These are phyloP conservation scores for Sialia sialis DNA, from an alignment of 2,113 vertebrate species.

Conservation along the genomic window DNA sequence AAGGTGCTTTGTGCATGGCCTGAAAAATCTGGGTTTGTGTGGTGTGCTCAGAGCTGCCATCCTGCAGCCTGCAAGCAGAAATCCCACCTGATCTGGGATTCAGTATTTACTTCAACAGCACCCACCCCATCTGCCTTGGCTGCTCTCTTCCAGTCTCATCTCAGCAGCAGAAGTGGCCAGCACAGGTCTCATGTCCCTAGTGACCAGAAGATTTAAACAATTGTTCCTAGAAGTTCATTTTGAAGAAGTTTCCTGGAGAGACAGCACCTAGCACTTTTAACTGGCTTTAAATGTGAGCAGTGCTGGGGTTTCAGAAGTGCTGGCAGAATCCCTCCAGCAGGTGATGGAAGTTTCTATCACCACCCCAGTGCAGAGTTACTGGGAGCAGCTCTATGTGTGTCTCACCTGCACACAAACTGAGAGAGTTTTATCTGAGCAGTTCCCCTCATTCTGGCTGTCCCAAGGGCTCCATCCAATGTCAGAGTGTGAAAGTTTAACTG, in stretches of 20 bases:
- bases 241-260: background rate
- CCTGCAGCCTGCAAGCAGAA: background rate
- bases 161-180: background rate
- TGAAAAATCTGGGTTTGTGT: background rate
- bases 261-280: background rate
- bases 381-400: background rate
- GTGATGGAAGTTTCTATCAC: background rate
- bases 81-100: background rate
- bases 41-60: background rate
- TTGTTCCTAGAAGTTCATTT: background rate
- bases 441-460: background rate
- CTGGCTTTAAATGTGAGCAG: background rate
- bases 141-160: background rate
- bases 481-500: background rate
- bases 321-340: background rate
- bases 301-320: background rate
- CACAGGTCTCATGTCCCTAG: background rate
- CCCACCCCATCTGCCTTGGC: background rate
- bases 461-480: fast-evolving
- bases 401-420: background rate
- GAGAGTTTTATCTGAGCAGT: background rate
- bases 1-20: background rate
- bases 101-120: fast-evolving
- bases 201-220: background rate
- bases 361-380: background rate